Conservation (phyloP, 2,113 vertebrate species). For the Ginglymostoma cirratum region DNA sequence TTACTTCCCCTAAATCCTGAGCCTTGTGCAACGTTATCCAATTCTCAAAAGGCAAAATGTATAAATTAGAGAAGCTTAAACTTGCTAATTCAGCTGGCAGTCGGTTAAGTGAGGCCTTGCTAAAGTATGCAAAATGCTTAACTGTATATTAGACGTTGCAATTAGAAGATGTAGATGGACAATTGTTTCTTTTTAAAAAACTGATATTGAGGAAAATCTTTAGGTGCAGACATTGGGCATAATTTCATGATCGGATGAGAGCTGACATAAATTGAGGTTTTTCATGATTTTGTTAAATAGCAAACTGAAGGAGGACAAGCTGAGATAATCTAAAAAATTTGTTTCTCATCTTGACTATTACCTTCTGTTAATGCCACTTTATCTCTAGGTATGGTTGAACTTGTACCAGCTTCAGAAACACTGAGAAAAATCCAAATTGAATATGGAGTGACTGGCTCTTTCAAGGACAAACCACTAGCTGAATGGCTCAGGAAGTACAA, state of each 20-base stretch:
- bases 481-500: slow-evolving; percentile 97
- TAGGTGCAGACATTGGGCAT: background rate
- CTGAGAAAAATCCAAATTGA: slow-evolving; percentile 97
- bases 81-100: background rate
- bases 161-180: background rate
- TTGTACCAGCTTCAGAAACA: slow-evolving; percentile 93
- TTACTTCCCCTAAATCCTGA: background rate
- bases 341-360: background rate
- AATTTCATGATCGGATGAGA: background rate
- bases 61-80: too few relatives aligned
- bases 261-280: background rate
- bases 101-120: background rate
- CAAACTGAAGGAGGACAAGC: background rate
- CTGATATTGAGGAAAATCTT: background rate
- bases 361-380: background rate
- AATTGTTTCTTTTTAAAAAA: background rate
- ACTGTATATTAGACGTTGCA: background rate
- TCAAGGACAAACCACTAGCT: slow-evolving; percentile 95
- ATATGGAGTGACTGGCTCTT: slow-evolving; percentile 92
- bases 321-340: background rate
- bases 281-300: background rate
- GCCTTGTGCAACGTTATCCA: background rate
- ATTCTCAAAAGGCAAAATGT: background rate
- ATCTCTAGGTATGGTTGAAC: slow-evolving; percentile 85
- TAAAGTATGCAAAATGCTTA: background rate